Evolutionary conservation across 2,797 vertebrate genomes (phyloP), one percentile per base, ranked within the genome.

Genomic region (Phoeniculus purpureus): DNA sequence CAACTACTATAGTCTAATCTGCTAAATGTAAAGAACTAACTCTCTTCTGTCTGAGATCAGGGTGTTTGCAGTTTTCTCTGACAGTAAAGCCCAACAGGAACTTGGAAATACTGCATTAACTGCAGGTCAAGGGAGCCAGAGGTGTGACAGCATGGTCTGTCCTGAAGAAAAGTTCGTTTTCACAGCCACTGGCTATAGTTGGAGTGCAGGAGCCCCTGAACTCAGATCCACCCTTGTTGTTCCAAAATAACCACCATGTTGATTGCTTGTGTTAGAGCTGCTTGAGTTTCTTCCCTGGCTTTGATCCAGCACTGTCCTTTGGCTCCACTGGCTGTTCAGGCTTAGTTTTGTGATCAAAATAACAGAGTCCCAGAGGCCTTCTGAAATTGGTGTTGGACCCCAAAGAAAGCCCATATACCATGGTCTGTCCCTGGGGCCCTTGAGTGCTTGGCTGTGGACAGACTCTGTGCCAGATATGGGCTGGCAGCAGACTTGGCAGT

Each of bases 201-300:
- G 60, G 50, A 66, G 16, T 29, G 60, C 45, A 31, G 0, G 2
- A 73, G 22, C 43, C 71, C 47, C 47, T 77, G 81, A 76, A 79
- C 61, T 94, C 54, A 81, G 73, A 86, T 71, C 51, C 37, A 61
- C 65, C n/a, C 74, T 51, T 77, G 2, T 82, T 94, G 61, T 82
- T 90, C 75, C 87, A 82, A 88, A 94, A 77, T 82, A 92, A 95
- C 92, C 91, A 86, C 43, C 65, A 12, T 34, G 45, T 64, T 76
- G 32, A 81, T 79, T 92, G 70, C 34, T 22, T 87, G 43, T 68
- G 21, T 37, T 77, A 40, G 73, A 59, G 29, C 55, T 82, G 85
- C 34, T 92, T 51, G 84, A 87, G 80, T 78, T 85, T 89, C 52
- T 81, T 66, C 64, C 52, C n/a, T 83, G 90, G 84, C 70, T 75